Evolutionary conservation across 2,888 invertebrate genomes (phyloP).

Genomic region (Leptarthrus brevirostris): DNA sequence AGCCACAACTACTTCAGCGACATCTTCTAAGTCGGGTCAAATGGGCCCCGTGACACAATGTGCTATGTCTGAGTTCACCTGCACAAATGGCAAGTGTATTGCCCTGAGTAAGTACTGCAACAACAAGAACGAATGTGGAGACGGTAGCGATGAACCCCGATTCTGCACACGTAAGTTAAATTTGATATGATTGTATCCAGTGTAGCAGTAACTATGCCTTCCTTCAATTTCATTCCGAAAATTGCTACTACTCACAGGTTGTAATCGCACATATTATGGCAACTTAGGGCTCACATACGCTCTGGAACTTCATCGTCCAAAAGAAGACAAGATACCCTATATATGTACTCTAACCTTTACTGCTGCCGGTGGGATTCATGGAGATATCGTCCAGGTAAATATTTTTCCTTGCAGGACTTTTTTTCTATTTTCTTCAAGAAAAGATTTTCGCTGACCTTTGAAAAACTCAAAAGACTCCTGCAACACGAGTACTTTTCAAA

Average conservation of each 20-base stretch:
- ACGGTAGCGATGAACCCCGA: slow-evolving; percentile 82
- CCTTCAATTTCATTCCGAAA: not conserved
- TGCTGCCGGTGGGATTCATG: slow-evolving; percentile 83
- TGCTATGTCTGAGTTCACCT: slow-evolving; percentile 65
- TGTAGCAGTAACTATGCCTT: not conserved
- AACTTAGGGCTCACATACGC: slow-evolving; percentile 89
- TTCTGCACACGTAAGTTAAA: slow-evolving; percentile 82
- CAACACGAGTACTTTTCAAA: not conserved
- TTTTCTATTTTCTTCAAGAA: slow-evolving; percentile 21
- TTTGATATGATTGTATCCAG: slow-evolving; percentile 23
- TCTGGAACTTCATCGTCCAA: slow-evolving; percentile 85
- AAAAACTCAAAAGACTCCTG: slow-evolving; percentile 14
- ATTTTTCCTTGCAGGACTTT: not conserved
- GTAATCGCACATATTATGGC: slow-evolving; percentile 91
- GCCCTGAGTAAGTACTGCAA: slow-evolving; percentile 82
- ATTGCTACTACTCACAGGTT: slow-evolving; percentile 64
- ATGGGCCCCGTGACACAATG: slow-evolving; percentile 59
- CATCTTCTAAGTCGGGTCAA: slow-evolving; percentile 53
- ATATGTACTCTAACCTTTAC: slow-evolving; percentile 88
- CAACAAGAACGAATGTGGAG: slow-evolving; percentile 82
- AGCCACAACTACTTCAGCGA: slow-evolving; percentile 49
- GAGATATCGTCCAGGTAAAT: slow-evolving; percentile 87
- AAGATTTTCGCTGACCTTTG: slow-evolving; percentile 39
- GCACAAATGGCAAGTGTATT: slow-evolving; percentile 66
- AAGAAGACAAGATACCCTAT: slow-evolving; percentile 87